phyloP scores from a whole-genome alignment of 2,888 invertebrate genomes.

The Folsomia manolachei region DNA sequence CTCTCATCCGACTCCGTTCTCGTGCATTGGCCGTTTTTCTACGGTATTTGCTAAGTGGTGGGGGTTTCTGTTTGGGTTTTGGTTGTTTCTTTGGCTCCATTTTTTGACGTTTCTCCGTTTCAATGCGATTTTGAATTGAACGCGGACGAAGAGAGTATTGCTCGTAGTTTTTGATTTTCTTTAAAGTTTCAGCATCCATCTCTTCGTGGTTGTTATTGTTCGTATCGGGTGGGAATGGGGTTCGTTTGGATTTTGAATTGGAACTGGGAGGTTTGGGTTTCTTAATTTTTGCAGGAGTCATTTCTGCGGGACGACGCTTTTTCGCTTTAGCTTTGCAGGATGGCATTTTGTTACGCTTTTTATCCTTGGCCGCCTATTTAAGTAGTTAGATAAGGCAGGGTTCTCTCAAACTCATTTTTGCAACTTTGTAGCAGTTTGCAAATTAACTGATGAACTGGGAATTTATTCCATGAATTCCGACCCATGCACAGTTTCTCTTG shows the following conservation, averaged over 20 bases:
- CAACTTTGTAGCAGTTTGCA: not conserved
- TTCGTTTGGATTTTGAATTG: conserved; percentile 17
- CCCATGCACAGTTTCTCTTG: not conserved
- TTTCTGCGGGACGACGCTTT: conserved; percentile 7
- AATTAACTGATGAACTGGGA: not conserved
- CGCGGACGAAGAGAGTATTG: conserved; percentile 69
- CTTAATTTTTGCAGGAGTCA: not conserved
- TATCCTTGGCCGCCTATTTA: no score
- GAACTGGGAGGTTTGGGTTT: not conserved
- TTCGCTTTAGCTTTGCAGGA: conserved; percentile 18
- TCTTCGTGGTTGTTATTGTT: conserved; percentile 36
- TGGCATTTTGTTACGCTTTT: conserved; percentile 2
- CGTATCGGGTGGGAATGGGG: conserved; percentile 14
- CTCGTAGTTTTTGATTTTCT: conserved; percentile 53
- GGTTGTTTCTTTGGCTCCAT: conserved; percentile 52
- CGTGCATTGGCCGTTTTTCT: conserved; percentile 86
- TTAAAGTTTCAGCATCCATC: not conserved
- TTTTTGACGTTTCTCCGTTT: conserved; percentile 55
- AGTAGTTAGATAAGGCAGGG: no score
- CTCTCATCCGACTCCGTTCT: conserved; percentile 81
- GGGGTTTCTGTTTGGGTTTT: conserved; percentile 58
- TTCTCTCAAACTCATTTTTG: not conserved
- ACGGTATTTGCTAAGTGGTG: conserved; percentile 78
- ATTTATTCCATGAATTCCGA: not conserved
- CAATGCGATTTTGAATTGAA: conserved; percentile 62